These are phyloP conservation scores for Thymallus thymallus DNA, from an alignment of 2,113 vertebrate species.

Conservation along the genomic window DNA sequence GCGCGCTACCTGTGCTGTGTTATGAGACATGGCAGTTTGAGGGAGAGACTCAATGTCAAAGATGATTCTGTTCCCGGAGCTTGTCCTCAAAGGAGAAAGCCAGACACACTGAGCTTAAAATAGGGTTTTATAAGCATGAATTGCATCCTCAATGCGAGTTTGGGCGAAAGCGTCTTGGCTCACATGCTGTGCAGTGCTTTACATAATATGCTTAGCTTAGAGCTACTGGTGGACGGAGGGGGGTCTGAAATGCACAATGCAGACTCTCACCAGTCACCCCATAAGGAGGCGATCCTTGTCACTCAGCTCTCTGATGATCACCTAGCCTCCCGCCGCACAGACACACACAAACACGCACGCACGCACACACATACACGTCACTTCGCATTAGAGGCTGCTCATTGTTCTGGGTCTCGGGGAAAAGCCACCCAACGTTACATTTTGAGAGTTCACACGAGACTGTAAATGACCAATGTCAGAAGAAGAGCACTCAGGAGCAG, in stretches of 20 bases:
- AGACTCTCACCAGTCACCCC: background rate
- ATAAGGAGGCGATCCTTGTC: background rate
- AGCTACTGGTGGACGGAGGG: slow-evolving; percentile 6
- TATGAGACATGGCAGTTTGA: slow-evolving; percentile 6
- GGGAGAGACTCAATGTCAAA: slow-evolving; percentile 42
- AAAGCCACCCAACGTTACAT: background rate
- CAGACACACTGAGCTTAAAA: slow-evolving; percentile 44
- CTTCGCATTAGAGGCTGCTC: slow-evolving; percentile 8
- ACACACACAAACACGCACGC: background rate
- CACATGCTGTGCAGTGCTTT: slow-evolving; percentile 32
- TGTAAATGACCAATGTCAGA: background rate
- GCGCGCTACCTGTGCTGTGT: slow-evolving; percentile 14
- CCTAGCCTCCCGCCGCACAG: background rate
- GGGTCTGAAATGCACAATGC: slow-evolving; percentile 22
- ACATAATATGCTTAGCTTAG: slow-evolving; percentile 44
- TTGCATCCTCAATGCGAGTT: slow-evolving; percentile 51
- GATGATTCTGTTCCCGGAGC: slow-evolving; percentile 29
- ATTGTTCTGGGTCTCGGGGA: slow-evolving; percentile 24
- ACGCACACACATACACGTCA: background rate
- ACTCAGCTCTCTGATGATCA: slow-evolving; percentile 7
- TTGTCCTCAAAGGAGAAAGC: slow-evolving; percentile 37
- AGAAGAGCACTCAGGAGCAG: background rate
- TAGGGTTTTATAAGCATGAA: slow-evolving; percentile 50
- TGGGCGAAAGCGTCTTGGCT: slow-evolving; percentile 27
- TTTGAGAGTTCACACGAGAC: background rate